These are phyloP conservation scores for Virgularia gustaviana DNA, from an alignment of 92 coral and sea anemone genomes.

Conservation along the genomic window DNA sequence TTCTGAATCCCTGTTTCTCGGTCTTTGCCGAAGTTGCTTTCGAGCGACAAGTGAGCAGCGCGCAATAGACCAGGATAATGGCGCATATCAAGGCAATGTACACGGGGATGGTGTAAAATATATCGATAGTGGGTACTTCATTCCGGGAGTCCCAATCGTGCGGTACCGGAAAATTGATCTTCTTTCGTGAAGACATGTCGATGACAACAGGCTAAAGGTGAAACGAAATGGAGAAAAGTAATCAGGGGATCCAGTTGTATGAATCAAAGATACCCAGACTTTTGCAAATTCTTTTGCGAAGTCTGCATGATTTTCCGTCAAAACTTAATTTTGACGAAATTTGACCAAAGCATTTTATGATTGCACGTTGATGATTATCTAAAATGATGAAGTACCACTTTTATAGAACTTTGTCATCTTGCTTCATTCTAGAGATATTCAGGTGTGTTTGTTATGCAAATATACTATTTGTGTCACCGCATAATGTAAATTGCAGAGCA, in stretches of 20 bases:
- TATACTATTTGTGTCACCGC: too few species aligned
- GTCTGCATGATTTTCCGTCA: neutral
- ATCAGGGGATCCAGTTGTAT: too few species aligned
- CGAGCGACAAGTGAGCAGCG: slow-evolving; percentile 77
- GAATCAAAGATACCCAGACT: neutral
- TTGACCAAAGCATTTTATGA: too few species aligned
- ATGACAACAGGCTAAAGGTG: slow-evolving; percentile 72
- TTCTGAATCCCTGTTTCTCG: neutral
- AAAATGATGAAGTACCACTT: too few species aligned
- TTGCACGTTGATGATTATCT: too few species aligned
- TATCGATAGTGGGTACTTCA: slow-evolving; percentile 63
- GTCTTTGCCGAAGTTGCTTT: slow-evolving; percentile 52
- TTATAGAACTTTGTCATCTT: too few species aligned
- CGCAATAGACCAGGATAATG: slow-evolving; percentile 72
- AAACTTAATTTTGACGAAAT: neutral
- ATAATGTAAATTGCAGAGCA: neutral
- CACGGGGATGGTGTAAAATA: slow-evolving; percentile 81
- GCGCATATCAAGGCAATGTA: slow-evolving; percentile 76
- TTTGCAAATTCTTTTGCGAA: neutral
- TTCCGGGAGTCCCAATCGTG: slow-evolving; percentile 73
- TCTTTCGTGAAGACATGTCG: slow-evolving; percentile 36
- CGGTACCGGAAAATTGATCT: slow-evolving; percentile 22
- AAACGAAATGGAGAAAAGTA: neutral
- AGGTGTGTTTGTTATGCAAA: too few species aligned
- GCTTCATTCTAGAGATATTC: too few species aligned